Evolutionary conservation across 2,113 vertebrate species (phyloP).

Genomic region (Actinemys pallida): DNA sequence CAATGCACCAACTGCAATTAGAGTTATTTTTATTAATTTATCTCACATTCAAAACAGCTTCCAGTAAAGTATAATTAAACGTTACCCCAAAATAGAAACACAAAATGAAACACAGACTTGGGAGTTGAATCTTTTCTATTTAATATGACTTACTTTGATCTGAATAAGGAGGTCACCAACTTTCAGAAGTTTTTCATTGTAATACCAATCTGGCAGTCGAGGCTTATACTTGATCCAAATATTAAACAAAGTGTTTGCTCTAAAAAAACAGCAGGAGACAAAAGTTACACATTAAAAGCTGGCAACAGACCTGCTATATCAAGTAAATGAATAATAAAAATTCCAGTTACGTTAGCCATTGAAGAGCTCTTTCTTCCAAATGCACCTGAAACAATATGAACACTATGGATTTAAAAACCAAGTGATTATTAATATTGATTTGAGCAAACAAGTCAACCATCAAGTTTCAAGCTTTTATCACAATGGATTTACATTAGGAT

Average conservation of each 20-base stretch:
- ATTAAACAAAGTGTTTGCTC: constrained; percentile 86
- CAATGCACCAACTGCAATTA: background rate
- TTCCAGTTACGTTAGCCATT: background rate
- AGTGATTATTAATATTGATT: constrained; percentile 24
- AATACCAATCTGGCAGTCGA: constrained; percentile 86
- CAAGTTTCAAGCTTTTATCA: constrained; percentile 31
- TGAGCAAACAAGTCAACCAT: constrained; percentile 1
- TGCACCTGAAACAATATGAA: background rate
- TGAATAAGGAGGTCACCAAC: constrained; percentile 88
- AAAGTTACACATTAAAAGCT: constrained; percentile 48
- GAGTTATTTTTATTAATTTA: constrained; percentile 24
- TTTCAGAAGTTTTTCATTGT: constrained; percentile 87
- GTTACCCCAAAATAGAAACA: constrained; percentile 14
- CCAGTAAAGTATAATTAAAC: constrained; percentile 39
- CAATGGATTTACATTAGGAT: background rate
- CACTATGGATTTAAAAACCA: constrained; percentile 30
- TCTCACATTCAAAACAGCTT: constrained; percentile 24
- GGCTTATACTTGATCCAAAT: constrained; percentile 91
- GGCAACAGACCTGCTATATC: constrained; percentile 29
- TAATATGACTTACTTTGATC: constrained; percentile 84
- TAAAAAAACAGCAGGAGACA: constrained; percentile 69
- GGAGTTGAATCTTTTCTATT: background rate
- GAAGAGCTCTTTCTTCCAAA: constrained; percentile 37
- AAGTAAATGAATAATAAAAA: constrained; percentile 49
- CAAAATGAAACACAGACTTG: background rate